These are phyloP conservation scores for Myotis pilosus DNA, from an alignment of 2,797 vertebrate genomes.

Conservation along the genomic window DNA sequence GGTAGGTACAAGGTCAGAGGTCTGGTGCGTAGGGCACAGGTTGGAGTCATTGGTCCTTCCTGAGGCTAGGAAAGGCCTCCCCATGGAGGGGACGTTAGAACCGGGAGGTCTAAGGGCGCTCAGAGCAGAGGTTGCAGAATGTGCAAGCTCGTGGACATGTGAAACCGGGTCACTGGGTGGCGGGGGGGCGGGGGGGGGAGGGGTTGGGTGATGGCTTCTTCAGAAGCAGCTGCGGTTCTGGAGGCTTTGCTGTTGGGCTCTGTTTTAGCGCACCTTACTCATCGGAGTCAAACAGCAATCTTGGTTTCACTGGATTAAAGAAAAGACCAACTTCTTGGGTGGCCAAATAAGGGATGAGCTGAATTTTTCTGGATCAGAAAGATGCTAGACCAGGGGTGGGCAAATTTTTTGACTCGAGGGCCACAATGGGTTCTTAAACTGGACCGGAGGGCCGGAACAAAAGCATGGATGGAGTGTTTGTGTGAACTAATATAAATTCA, in stretches of 20 bases:
- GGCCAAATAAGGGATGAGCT: background rate
- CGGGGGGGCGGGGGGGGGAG: no score
- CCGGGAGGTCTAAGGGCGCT: background rate
- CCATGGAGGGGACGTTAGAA: background rate
- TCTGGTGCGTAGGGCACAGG: background rate
- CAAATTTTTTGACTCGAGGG: no score
- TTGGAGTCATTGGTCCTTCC: fast-evolving
- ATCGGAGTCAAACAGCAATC: background rate
- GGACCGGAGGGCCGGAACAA: no score
- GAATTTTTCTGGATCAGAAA: background rate
- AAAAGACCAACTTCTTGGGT: background rate
- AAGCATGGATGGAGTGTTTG: no score
- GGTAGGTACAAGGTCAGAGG: fast-evolving
- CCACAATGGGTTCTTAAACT: no score
- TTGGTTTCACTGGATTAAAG: background rate
- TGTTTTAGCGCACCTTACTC: background rate
- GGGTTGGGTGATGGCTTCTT: fast-evolving
- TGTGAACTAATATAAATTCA: no score
- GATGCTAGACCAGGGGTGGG: background rate
- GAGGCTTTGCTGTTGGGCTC: background rate
- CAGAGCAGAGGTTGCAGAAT: background rate
- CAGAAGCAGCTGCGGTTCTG: background rate
- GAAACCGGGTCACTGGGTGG: background rate
- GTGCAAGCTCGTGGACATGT: fast-evolving
- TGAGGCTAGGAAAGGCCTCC: background rate